phyloP scores from a whole-genome alignment of 2,888 invertebrate species.

The Sepioteuthis lessoniana region DNA sequence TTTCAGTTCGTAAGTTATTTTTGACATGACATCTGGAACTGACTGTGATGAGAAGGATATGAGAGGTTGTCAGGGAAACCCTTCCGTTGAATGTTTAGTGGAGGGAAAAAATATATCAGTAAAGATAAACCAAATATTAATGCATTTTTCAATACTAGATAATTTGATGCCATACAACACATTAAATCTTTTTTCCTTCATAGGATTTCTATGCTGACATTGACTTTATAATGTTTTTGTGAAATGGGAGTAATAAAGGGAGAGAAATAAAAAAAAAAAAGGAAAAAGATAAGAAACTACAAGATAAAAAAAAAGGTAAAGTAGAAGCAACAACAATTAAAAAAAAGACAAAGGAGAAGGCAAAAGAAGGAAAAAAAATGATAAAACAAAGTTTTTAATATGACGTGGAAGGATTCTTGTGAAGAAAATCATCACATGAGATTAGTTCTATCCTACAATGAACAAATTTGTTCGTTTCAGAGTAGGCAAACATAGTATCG shows the following conservation, averaged over 20 bases:
- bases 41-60: constrained; percentile 33
- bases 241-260: constrained; percentile 23
- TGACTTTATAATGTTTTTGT: background rate
- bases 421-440: background rate
- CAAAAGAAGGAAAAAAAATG: background rate
- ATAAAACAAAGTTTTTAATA: background rate
- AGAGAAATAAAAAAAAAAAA: background rate
- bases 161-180: constrained; percentile 33
- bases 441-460: background rate
- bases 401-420: background rate
- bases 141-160: constrained; percentile 33
- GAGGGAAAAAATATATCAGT: background rate
- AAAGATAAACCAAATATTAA: constrained; percentile 33
- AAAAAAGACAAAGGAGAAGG: background rate
- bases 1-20: constrained; percentile 1
- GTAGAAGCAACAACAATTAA: background rate
- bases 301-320: background rate
- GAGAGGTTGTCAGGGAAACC: constrained; percentile 33
- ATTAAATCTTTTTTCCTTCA: constrained; percentile 25
- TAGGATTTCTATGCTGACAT: background rate
- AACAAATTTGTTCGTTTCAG: constrained; percentile 33
- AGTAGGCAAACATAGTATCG: constrained; percentile 33
- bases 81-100: constrained; percentile 33
- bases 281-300: background rate
- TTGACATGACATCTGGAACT: constrained; percentile 5